Conservation (phyloP, 2,797 vertebrate genomes). For the Chaetophractus vellerosus region DNA sequence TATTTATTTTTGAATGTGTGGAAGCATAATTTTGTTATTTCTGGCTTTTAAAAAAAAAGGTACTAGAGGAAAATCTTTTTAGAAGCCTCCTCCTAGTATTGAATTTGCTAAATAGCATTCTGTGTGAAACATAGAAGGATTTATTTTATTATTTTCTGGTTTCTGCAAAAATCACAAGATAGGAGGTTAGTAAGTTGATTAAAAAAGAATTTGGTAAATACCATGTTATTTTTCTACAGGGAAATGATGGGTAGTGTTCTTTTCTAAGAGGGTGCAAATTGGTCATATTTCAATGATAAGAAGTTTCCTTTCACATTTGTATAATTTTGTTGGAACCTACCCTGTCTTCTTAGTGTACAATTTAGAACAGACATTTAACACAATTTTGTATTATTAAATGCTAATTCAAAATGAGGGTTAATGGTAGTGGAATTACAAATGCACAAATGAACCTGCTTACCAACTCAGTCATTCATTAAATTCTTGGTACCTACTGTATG, state of each 20-base stretch:
- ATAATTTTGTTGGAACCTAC: background rate
- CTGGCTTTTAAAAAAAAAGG: slow-evolving; percentile 42
- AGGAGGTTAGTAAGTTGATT: background rate
- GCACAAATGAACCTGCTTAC: background rate
- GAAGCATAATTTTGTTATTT: slow-evolving; percentile 73
- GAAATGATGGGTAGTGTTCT: background rate
- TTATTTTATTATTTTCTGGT: slow-evolving; percentile 53
- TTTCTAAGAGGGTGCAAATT: background rate
- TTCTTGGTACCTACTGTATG: background rate
- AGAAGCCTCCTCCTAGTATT: slow-evolving; percentile 36
- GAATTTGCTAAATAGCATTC: slow-evolving; percentile 66
- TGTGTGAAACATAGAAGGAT: background rate
- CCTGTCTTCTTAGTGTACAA: slow-evolving; percentile 9
- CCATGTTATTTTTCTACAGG: slow-evolving; percentile 51
- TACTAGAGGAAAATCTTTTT: slow-evolving; percentile 64
- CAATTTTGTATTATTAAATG: slow-evolving; percentile 60
- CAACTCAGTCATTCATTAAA: background rate
- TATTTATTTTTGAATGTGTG: slow-evolving; percentile 74
- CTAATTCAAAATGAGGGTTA: slow-evolving; percentile 26
- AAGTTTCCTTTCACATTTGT: slow-evolving; percentile 7
- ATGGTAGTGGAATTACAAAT: slow-evolving; percentile 37
- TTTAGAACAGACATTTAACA: slow-evolving; percentile 45
- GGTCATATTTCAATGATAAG: slow-evolving; percentile 29
- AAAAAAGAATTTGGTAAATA: slow-evolving; percentile 54
- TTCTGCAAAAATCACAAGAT: slow-evolving; percentile 59